Conservation (phyloP, 2,888 invertebrate genomes). For the Tigriopus californicus region DNA sequence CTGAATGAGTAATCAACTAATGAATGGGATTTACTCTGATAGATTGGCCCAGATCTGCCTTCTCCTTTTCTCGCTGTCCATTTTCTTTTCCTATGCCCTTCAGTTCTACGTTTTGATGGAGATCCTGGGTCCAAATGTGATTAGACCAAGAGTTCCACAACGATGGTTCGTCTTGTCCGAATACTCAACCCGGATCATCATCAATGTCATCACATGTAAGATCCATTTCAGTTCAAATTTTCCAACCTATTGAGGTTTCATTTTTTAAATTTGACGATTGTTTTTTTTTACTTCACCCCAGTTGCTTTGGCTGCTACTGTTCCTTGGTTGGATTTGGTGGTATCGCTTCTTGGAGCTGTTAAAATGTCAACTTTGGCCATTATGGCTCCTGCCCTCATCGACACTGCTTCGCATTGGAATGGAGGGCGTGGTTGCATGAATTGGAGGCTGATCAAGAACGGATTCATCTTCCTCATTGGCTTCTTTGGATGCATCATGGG, state of each 20-base stretch:
- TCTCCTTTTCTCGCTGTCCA: not conserved
- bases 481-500: slow-evolving; percentile 7
- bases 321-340: slow-evolving; percentile 8
- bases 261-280: not conserved
- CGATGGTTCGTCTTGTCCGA: not conserved
- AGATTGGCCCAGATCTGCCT: slow-evolving; percentile 1
- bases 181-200: not conserved
- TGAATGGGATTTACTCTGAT: not conserved
- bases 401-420: not conserved
- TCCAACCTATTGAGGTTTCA: not conserved
- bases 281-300: not conserved
- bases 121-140: slow-evolving; percentile 9
- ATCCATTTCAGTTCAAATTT: not conserved
- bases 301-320: slow-evolving; percentile 12
- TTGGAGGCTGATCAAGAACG: not conserved
- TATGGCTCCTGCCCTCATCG: slow-evolving; percentile 12
- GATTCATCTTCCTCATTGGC: not conserved
- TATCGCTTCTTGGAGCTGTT: slow-evolving; percentile 9
- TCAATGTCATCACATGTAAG: slow-evolving; percentile 8
- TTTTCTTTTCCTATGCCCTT: slow-evolving; percentile 12
- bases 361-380: slow-evolving; percentile 11
- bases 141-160: not conserved
- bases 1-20: no score
- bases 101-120: slow-evolving; percentile 13
- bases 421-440: not conserved